These are phyloP conservation scores for Gymnarchus niloticus DNA, from an alignment of 2,113 vertebrate genomes.

Conservation along the genomic window DNA sequence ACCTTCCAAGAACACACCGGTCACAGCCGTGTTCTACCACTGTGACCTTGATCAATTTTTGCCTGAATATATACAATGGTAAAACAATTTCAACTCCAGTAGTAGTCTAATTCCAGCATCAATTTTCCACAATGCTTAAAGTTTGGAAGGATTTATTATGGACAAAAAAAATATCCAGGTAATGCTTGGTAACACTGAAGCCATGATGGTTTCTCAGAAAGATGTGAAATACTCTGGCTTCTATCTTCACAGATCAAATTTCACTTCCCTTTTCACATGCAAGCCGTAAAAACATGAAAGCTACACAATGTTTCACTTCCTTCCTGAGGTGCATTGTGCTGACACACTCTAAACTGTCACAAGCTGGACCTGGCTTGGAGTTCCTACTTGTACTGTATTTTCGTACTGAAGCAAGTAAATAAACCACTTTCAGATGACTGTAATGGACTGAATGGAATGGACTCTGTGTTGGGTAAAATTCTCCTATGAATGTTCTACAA, in stretches of 20 bases:
- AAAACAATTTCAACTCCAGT: neutral
- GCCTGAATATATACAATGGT: neutral
- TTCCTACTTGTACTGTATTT: neutral
- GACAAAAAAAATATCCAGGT: neutral
- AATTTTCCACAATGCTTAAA: neutral
- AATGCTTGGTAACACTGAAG: neutral
- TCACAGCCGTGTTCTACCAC: neutral
- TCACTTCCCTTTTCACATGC: conserved; percentile 7
- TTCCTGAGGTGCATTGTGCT: conserved; percentile 15
- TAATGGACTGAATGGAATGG: neutral
- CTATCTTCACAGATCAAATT: neutral
- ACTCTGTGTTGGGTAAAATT: neutral
- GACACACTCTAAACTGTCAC: neutral
- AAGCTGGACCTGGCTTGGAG: neutral
- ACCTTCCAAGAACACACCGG: neutral
- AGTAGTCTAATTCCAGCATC: neutral
- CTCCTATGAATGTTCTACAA: too few species aligned
- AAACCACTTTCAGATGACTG: neutral
- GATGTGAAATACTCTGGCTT: neutral
- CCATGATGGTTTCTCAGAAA: neutral
- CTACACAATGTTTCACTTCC: conserved; percentile 24
- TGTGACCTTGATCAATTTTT: neutral
- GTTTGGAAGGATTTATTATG: neutral
- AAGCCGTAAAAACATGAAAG: neutral
- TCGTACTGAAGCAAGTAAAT: neutral